Percentiles rank a stretch among this genome's conserved stretches.
Conservation (phyloP, 2,797 vertebrate genomes). For the Threskiornis aethiopicus region DNA sequence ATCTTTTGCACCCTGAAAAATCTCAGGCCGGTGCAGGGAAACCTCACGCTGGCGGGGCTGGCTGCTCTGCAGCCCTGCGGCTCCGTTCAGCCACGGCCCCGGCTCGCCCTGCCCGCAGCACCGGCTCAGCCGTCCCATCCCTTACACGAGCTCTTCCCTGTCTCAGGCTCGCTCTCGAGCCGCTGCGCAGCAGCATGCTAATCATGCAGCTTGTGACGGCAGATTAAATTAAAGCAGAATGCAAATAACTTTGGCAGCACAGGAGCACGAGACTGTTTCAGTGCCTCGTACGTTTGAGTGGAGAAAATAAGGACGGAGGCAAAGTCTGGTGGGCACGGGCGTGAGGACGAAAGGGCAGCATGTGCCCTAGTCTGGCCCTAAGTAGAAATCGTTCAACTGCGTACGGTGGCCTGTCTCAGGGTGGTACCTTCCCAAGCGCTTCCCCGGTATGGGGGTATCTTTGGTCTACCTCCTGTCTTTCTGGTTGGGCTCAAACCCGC, state of each 20-base stretch:
- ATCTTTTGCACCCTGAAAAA: neutral
- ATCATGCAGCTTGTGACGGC: conserved; percentile 60
- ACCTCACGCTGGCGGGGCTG: neutral
- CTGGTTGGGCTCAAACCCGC: neutral
- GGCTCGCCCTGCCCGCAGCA: neutral
- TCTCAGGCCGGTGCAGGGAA: neutral
- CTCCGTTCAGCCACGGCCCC: fast-evolving
- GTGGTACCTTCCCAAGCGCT: neutral
- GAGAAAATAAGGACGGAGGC: neutral
- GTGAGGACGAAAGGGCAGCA: neutral
- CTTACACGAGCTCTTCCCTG: neutral
- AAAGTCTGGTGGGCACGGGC: neutral
- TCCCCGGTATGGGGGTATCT: neutral
- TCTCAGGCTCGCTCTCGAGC: neutral
- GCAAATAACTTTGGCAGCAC: conserved; percentile 29
- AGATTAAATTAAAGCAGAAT: conserved; percentile 73
- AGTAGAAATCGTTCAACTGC: fast-evolving
- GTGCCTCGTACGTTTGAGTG: neutral
- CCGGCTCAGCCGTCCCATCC: neutral
- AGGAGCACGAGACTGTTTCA: neutral
- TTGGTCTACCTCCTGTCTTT: neutral
- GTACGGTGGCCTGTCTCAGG: neutral
- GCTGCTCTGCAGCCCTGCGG: neutral
- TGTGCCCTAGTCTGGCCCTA: neutral
- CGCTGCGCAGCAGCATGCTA: conserved; percentile 40